Evolutionary conservation across 2,888 invertebrate species (phyloP), one percentile per base, ranked within the genome.

Genomic region (Drosophila engyochracea): DNA sequence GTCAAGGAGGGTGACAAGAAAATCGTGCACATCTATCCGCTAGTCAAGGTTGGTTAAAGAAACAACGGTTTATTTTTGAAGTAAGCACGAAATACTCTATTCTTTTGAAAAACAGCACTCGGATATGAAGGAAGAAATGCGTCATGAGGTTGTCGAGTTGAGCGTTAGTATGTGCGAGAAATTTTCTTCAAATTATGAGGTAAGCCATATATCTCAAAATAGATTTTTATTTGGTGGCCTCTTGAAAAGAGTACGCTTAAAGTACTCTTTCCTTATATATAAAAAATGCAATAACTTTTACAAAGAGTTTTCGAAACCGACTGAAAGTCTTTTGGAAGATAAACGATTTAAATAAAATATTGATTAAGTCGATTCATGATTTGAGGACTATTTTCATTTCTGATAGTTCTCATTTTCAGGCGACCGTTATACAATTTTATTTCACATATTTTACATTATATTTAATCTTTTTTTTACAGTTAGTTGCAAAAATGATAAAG

Each of bases 151-250:
- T 0, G 95, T 98, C 94, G 98, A 99, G 93, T 93, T 98, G 80
- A 97, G 97, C 78, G 97, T 98, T 62, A 97, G 98, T 4, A 98
- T 98, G 0, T 98, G 98, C 92, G 99, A 99, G 94, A 98, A 98
- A 94, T 97, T 95, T 93, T 94, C 97, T 0, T 94, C 95, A 10
- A 98, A 98, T 94, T 97, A 98, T 93, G 96, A 97, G 94, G 96
- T 96, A 93, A 91, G 85, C 9, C 47, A 25, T 2, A 47, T 7
- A 47, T 22, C 14, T 47, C 5, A 7, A 7, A 22, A 22, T 2
- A 4, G 2, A 16, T 16, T 9, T 47, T 25, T 76, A 3, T 44
- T n/a, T 10, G 28, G 19, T 28, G 55, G 28, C 14, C 19, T 28
- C 7, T 19, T 35, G 12, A 41, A 41, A 41, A n/a, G n/a, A 5